Base-by-base conservation (phyloP, 2,888 invertebrate species). In the Scaptomyza cyrtandrae region DNA sequence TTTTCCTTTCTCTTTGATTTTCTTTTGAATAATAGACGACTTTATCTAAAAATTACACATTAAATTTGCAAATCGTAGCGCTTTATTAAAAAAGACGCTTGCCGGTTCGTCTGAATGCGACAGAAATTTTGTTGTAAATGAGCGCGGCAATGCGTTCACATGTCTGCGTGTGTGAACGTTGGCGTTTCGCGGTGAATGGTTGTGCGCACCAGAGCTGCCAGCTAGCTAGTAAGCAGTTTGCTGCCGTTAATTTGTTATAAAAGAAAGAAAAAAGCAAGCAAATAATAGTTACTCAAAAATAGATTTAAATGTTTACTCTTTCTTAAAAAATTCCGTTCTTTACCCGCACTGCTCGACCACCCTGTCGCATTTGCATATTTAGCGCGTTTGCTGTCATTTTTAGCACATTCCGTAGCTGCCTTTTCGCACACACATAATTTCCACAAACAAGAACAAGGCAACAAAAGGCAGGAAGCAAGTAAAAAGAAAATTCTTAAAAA, bases 71-170 rank as follows among this genome's bases (percentile, higher is more conserved):
- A 43, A 43, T 54, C 16, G 53, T 9, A 41, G 29, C 27, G 11
- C 31, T 56, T 49, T 49, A 44, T 6, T 3, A 58, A 71, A 77
- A 81, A 70, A 76, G 73, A 75, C 83, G 82, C 82, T 62, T 44
- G 67, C 16, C 70, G 53, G 45, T 10, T 48, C 62, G 69, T 65
- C 84, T 48, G 79, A 70, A 27, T 53, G 57, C 66, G 43, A 59
- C 45, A 53, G 57, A 69, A 81, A 64, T 65, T 77, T 72, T 77
- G 67, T 79, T 72, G 70, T 58, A 80, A 79, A 70, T 75, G 71
- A 75, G 80, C 73, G 72, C 73, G 72, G 72, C 50, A 67, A 65
- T 33, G 72, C 64, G 45, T 48, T 49, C 37, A 19, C 49, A 43
- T 63, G 13, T 39, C 46, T 49, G 10, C 1, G 2, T 55, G 33